Evolutionary conservation across 2,888 invertebrate species (phyloP), one percentile per base, ranked within the genome.

Genomic region (Orthosia gracilis): DNA sequence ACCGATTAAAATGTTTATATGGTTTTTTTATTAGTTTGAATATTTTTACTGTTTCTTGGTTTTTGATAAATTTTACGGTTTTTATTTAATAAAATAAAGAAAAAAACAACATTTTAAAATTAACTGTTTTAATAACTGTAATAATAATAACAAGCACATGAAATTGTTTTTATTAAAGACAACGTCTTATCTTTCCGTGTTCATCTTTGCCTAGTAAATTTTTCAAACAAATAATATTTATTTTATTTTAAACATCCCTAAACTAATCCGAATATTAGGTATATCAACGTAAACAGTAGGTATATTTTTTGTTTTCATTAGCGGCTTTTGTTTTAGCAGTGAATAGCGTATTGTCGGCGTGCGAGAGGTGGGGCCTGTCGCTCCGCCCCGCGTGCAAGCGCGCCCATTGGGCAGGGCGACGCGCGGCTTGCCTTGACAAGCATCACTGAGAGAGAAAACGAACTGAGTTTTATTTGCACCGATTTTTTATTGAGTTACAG

Each of bases 351-450:
- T 82, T 78, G 84, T 81, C 66, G 59, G 70, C 57, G 72, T 75
- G 82, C 82, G 80, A 62, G 87, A 92, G 95, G 94, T 87, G 95
- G 91, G 87, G 94, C 93, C 57, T 88, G 57, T 74, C 83, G 92
- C 91, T 78, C 94, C 96, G 94, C 95, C 95, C 88, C 90, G 89
- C 71, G 69, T 88, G 82, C 85, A 91, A 90, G 94, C 94, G 92
- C 94, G 93, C 92, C 91, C 94, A 93, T 90, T 93, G 94, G 95
- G 94, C 94, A 92, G 92, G 79, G 70, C 82, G 82, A 84, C 85
- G 70, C 76, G 82, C 54, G 82, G 69, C 3, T 65, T 69, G 82
- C 66, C 83, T 67, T 54, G 69, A 77, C 72, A 69, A 85, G 73
- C 78, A 69, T 82, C 73, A 73, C 55, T 70, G 78, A 85, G 21